phyloP scores from a whole-genome alignment of 2,888 invertebrate genomes.

The Nipponacmea schrenckii region DNA sequence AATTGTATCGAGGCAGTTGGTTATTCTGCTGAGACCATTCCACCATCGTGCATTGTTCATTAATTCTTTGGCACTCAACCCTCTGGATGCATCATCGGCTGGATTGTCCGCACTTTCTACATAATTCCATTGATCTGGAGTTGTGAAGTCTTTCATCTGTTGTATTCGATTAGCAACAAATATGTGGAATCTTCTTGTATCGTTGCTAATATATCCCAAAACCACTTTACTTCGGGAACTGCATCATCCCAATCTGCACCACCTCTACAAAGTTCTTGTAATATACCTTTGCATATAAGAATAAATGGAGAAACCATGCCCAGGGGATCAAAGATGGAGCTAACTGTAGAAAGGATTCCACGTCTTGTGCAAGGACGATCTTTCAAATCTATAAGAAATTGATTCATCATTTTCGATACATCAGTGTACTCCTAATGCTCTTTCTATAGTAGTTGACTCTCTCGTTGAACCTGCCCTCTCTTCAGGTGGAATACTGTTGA shows the following conservation, averaged over 20 bases:
- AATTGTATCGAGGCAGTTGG: too few species aligned
- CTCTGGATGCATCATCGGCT: slow-evolving; percentile 23
- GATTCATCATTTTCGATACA: slow-evolving; percentile 15
- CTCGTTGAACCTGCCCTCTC: slow-evolving; percentile 6
- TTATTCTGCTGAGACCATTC: too few species aligned
- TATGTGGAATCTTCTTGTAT: not conserved
- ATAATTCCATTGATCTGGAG: not conserved
- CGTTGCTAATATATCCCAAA: not conserved
- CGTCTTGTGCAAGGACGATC: slow-evolving; percentile 12
- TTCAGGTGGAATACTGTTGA: slow-evolving; percentile 14
- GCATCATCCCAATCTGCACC: slow-evolving; percentile 8
- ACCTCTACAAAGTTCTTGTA: slow-evolving; percentile 9
- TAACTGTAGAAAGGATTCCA: not conserved
- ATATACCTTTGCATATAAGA: slow-evolving; percentile 6
- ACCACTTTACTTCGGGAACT: not conserved
- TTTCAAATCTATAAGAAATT: slow-evolving; percentile 12
- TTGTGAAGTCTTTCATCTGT: not conserved
- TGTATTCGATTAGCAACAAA: not conserved
- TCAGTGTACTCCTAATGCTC: slow-evolving; percentile 31
- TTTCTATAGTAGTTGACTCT: slow-evolving; percentile 22
- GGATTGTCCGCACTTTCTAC: not conserved
- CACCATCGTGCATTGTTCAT: not conserved
- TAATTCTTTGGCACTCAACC: slow-evolving; percentile 3
- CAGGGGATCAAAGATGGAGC: slow-evolving; percentile 14
- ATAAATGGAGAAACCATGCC: slow-evolving; percentile 16